Evolutionary conservation across 2,888 invertebrate species (phyloP), one percentile per base, ranked within the genome.

Genomic region (Adineta ricciae): DNA sequence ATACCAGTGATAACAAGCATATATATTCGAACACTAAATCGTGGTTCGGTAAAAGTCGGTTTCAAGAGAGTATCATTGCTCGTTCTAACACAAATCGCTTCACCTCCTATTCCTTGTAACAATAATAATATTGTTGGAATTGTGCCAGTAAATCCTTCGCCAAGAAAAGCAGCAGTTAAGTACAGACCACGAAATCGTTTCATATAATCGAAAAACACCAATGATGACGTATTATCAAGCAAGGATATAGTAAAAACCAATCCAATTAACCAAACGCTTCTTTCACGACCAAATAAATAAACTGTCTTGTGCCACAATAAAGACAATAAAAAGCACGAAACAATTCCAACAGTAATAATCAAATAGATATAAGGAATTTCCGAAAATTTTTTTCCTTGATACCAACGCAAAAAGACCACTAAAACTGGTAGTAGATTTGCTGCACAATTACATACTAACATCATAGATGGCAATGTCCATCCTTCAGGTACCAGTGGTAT

Each of bases 401-500:
- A 52, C 52, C 52, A 52, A 16, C 52, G 52, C 7, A 52, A 7
- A 4, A 52, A 3, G 19, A 52, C 52, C 5, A 52, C 52, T 21
- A 52, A 21, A 21, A 21, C 19, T 21, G 52, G 52, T 5, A 52
- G 5, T 21, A 52, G 5, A 52, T 52, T 52, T 21, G 52, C 52
- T 24, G 19, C 19, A 52, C 52, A 52, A 24, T 24, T 52, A 36
- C 83, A 36, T 1, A 83, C n/a, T 9, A 83, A 49, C 32, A 56
- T 16, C 16, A 83, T 85, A n/a, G 85, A 83, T 9, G 85, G 85
- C 7, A 85, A 27, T 19, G 83, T 41, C 85, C 85, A 85, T 56
- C 85, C 41, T 83, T 85, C 85, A 11, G 85, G 85, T 8, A 56
- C 41, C 7, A 36, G 16, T 72, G 56, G 64, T 16, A 85, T 83